Base-by-base conservation (phyloP, 2,797 vertebrate genomes). In the Sebastes aleutianus region DNA sequence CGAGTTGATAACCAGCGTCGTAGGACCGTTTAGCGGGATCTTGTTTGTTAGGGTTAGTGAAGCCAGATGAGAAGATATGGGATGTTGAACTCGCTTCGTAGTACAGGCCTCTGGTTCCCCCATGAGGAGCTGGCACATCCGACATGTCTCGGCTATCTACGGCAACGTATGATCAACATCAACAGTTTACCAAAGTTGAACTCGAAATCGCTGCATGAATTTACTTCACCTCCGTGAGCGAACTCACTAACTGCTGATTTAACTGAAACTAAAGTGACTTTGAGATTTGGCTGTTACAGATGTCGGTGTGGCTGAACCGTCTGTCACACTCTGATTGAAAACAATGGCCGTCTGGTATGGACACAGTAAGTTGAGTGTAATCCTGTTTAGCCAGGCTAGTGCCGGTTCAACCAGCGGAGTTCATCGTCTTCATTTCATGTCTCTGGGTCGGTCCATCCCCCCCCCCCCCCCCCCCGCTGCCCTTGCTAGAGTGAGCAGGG, bases 301-400 rank as follows among this genome's bases (percentile, higher is more conserved):
- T 26, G 13, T 22, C n/a, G 22, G 22, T 53, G 18, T 67, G 31
- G 74, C 24, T 20, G 3, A 32, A 36, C 63, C 4, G 61, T 53
- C 66, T 11, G 34, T 36, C 34, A 67, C 10, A 13, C 26, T 78
- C 65, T 65, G 59, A 78, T 80, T 70, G 26, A 66, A 80, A 66
- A 78, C 78, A 80, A 81, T 27, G 36, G 27, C 8, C 2, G 26
- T 26, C 32, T 27, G 32, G 29, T 76, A 27, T 67, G 18, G 29
- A 67, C 76, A 68, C 20, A 22, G 36, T 79, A 68, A 68, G 32
- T 24, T 3, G 1, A 67, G 32, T 54, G 54, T 70, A 80, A 80
- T 74, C 76, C 71, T 69, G 24, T 71, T 72, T 65, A 50, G 56
- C 26, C 34, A 22, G 70, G 62, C 26, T 43, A 8, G 16, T 39